These are phyloP conservation scores for Eristalinus aeneus DNA, from an alignment of 2,888 invertebrate species.

Conservation along the genomic window DNA sequence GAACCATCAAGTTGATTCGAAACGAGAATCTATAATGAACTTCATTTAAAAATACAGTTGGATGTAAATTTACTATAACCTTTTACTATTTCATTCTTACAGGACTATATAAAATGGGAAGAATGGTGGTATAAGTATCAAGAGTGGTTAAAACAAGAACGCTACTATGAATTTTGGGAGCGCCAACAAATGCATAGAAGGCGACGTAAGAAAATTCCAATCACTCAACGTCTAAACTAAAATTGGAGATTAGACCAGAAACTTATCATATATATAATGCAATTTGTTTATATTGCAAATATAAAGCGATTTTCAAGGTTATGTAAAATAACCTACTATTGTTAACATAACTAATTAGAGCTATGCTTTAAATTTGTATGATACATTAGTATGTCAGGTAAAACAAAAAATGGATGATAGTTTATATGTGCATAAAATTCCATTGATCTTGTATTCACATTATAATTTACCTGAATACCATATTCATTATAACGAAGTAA, in stretches of 20 bases:
- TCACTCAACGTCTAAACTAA: conserved; percentile 80
- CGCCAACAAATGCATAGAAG: conserved; percentile 80
- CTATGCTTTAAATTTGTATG: neutral
- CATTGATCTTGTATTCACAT: neutral
- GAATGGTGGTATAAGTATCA: conserved; percentile 96
- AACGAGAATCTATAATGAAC: neutral
- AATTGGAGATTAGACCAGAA: neutral
- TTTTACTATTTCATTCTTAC: conserved; percentile 13
- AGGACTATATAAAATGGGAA: conserved; percentile 96
- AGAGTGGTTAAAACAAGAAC: conserved; percentile 89
- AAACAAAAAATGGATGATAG: neutral
- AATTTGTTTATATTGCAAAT: too few relatives aligned
- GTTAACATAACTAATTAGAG: neutral
- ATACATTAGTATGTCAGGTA: neutral
- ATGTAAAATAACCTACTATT: neutral
- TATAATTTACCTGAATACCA: neutral
- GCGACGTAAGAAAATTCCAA: conserved; percentile 80
- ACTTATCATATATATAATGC: neutral
- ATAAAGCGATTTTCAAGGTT: neutral
- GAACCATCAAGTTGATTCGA: too few relatives aligned
- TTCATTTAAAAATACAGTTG: neutral
- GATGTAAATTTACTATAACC: neutral
- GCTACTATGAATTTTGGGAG: conserved; percentile 81
- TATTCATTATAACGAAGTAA: neutral
- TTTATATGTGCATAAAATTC: neutral